Conservation (phyloP, 2,797 vertebrate species). For the Columba guinea region DNA sequence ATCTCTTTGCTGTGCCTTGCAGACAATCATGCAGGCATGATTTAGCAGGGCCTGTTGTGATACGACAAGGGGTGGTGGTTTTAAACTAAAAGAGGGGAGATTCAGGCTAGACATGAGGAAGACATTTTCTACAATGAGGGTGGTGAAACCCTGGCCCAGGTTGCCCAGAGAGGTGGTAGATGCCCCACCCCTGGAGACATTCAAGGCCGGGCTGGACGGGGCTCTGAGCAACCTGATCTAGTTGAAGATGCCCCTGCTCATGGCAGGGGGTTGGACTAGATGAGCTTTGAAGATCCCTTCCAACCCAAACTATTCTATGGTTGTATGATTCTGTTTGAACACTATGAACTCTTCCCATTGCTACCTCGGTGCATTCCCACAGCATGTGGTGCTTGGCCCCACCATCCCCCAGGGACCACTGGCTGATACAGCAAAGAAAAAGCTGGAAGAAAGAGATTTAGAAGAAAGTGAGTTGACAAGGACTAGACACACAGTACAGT, state of each 20-base stretch:
- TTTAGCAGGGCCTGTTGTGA: background rate
- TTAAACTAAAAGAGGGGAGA: background rate
- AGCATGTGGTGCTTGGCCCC: fast-evolving
- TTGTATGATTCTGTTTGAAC: background rate
- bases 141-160: background rate
- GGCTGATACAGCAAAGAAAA: background rate
- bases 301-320: background rate
- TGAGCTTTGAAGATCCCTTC: background rate
- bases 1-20: background rate
- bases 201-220: background rate
- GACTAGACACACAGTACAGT: background rate
- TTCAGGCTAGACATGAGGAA: background rate
- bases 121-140: background rate
- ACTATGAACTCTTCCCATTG: background rate
- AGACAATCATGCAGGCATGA: too few species aligned
- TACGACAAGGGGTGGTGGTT: background rate
- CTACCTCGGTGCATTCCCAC: background rate
- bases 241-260: background rate
- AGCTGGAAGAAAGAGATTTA: background rate
- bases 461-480: background rate
- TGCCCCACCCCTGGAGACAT: background rate
- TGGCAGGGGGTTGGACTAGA: background rate
- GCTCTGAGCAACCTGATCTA: background rate
- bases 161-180: background rate
- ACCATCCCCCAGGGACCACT: fast-evolving